Conservation (phyloP, 2,113 vertebrate species). For the Corvus hawaiiensis region DNA sequence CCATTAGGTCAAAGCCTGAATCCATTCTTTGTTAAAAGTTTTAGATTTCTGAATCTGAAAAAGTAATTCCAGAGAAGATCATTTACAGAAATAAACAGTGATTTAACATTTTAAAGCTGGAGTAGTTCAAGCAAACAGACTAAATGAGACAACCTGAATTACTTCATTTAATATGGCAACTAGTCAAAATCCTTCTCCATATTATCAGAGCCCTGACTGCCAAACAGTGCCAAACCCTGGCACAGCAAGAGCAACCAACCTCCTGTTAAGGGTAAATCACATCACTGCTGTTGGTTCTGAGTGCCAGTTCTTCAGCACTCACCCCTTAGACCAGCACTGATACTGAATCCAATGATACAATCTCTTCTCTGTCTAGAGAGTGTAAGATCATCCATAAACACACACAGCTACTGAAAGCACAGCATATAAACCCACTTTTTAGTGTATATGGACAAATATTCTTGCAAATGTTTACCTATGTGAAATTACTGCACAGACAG, state of each 20-base stretch:
- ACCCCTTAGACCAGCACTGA: not conserved
- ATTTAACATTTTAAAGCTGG: not conserved
- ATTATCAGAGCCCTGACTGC: not conserved
- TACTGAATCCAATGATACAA: fast-evolving
- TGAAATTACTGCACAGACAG: not conserved
- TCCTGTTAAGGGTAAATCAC: not conserved
- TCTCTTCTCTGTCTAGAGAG: not conserved
- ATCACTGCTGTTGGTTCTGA: not conserved
- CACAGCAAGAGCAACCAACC: not conserved
- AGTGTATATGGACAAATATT: fast-evolving
- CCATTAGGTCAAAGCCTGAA: not conserved
- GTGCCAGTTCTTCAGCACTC: not conserved
- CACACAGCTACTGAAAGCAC: not conserved
- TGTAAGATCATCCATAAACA: not conserved
- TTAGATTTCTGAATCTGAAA: not conserved
- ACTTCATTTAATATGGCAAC: not conserved
- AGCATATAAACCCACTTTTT: not conserved
- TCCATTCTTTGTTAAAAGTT: not conserved
- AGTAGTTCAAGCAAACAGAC: not conserved
- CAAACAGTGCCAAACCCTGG: not conserved
- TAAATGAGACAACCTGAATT: not conserved
- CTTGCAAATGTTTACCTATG: not conserved
- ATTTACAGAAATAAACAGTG: not conserved
- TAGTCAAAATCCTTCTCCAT: fast-evolving
- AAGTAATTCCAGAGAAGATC: not conserved